Base-by-base conservation (phyloP, 1,140 invertebrate genomes). In the Drosophila arawakana region DNA sequence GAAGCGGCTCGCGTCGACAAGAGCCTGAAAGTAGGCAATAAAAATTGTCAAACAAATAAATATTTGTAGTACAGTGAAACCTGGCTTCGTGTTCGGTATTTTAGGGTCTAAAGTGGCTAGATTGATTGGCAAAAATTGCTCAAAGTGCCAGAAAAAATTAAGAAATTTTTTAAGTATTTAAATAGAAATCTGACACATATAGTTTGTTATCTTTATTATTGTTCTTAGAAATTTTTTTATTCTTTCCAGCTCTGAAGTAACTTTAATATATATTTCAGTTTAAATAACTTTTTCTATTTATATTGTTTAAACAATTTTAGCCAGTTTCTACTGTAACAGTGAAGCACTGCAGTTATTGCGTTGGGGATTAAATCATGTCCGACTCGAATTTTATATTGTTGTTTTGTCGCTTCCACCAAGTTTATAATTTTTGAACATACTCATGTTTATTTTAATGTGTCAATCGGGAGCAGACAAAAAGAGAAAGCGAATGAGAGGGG, bases 21-120 rank as follows among this genome's bases (percentile, higher is more conserved):
- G 63, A 54, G 79, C 72, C 76, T 59, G 78, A 85, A 80, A 84
- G 81, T 78, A 85, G 82, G 82, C 82, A 86, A 86, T 86, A 76
- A 79, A 86, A 88, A 88, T 86, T 86, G 82, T 82, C 79, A 86
- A 88, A 88, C 83, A 88, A 79, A 88, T 88, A 82, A 81, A 85
- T 86, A 86, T 78, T 85, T 86, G 74, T 60, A 35, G 66, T 84
- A 73, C 81, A 77, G 73, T 67, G 62, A 67, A 58, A 59, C 49
- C 75, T 44, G 39, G 34, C 39, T 18, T n/a, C 41, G 35, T 41
- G 25, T 30, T 30, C 25, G 25, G 0, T 30, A 30, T 30, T 30
- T 30, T 30, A 30, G 25, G 25, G 25, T 30, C 25, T 30, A 30
- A 30, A 30, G 6, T 30, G 25, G 25, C 25, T 30, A 30, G 25